phyloP scores from a whole-genome alignment of 2,113 vertebrate genomes.

The Corythornis cristatus region DNA sequence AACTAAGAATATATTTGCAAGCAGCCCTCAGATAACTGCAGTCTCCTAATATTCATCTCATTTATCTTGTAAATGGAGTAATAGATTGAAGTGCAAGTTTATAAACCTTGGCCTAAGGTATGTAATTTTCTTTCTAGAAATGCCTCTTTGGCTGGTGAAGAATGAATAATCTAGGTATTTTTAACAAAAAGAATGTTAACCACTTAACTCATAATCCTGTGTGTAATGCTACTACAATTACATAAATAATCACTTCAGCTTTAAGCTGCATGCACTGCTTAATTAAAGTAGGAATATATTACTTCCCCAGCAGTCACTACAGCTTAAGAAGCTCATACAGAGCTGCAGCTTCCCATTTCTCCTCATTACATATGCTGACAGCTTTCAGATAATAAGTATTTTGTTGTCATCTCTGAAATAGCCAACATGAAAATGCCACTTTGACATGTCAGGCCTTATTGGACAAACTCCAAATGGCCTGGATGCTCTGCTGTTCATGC shows the following conservation, averaged over 20 bases:
- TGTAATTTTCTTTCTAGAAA: not conserved
- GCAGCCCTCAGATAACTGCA: not conserved
- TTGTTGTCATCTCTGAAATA: not conserved
- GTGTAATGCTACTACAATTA: conserved; percentile 33
- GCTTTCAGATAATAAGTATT: not conserved
- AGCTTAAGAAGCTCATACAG: not conserved
- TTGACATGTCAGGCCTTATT: not conserved
- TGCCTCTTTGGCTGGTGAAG: not conserved
- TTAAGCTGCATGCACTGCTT: not conserved
- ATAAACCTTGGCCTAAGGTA: not conserved
- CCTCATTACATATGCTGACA: not conserved
- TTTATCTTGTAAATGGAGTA: not conserved
- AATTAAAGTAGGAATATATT: conserved; percentile 16
- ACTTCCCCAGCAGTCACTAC: not conserved
- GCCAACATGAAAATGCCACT: not conserved
- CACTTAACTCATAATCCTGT: conserved; percentile 20
- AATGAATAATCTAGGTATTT: not conserved
- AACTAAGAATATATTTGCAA: not conserved
- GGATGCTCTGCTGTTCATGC: not conserved
- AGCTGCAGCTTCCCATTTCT: not conserved
- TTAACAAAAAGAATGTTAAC: not conserved
- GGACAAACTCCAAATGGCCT: not conserved
- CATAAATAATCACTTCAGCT: not conserved
- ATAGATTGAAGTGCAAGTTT: not conserved
- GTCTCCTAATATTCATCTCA: not conserved